A percentile compares a stretch with the other conserved stretches of the same genome.
These are phyloP conservation scores for Polypterus senegalus DNA, from an alignment of 2,113 vertebrate genomes.

Conservation along the genomic window DNA sequence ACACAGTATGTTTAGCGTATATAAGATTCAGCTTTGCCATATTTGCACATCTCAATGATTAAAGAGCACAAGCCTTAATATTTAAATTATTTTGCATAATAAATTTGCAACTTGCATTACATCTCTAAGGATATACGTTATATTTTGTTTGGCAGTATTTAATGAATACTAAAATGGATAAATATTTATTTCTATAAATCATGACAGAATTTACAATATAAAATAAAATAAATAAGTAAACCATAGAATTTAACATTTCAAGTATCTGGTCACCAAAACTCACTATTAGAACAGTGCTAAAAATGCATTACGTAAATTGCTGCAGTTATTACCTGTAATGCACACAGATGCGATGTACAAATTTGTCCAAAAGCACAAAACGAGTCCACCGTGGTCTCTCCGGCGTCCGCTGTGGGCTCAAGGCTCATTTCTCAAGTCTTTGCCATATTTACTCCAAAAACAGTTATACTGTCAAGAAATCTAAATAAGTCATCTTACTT, in stretches of 20 bases:
- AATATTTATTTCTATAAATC: neutral
- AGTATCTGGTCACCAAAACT: slow-evolving; percentile 25
- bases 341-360: too few species aligned
- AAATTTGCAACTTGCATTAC: slow-evolving; percentile 20
- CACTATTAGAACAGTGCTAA: neutral
- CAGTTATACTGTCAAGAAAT: too few species aligned
- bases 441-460: too few species aligned
- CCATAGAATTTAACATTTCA: slow-evolving; percentile 29
- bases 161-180: neutral
- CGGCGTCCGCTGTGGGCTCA: too few species aligned
- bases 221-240: slow-evolving; percentile 18
- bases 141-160: slow-evolving; percentile 10
- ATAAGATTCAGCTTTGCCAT: neutral
- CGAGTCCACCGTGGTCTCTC: too few species aligned
- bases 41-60: slow-evolving; percentile 30
- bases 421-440: too few species aligned
- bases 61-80: slow-evolving; percentile 35
- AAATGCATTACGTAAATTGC: too few species aligned
- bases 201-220: slow-evolving; percentile 25
- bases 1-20: neutral
- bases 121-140: slow-evolving; percentile 14
- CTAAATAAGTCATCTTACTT: too few species aligned
- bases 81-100: slow-evolving; percentile 43
- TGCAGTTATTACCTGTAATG: too few species aligned
- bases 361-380: too few species aligned